A percentile compares a stretch with the other conserved stretches of the same genome.
Evolutionary conservation across 1,140 invertebrate species (phyloP).

Genomic region (Drosophila seguyi): DNA sequence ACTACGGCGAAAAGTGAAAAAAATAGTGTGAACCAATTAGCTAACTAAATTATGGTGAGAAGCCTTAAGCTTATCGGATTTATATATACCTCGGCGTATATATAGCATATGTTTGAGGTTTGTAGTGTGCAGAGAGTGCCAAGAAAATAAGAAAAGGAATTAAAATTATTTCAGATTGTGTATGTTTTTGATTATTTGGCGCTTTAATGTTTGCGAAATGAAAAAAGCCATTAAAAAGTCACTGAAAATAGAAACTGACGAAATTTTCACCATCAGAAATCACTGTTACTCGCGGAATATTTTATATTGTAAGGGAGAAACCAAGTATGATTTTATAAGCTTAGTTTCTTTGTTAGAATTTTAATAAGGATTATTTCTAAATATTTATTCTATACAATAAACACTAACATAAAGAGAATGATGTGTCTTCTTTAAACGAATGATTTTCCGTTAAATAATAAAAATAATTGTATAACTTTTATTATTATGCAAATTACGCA

Average conservation of each 20-base stretch:
- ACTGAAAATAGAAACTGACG: slow-evolving; percentile 64
- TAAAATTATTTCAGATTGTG: slow-evolving; percentile 18
- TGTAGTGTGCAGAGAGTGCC: slow-evolving; percentile 16
- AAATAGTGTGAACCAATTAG: slow-evolving; percentile 76
- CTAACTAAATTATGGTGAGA: slow-evolving; percentile 66
- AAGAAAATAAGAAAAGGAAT: slow-evolving; percentile 17
- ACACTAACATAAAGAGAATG: not conserved
- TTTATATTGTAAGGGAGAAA: not conserved
- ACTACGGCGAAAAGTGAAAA: slow-evolving; percentile 17
- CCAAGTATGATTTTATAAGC: no score
- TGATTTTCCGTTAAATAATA: not conserved
- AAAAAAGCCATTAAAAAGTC: slow-evolving; percentile 18
- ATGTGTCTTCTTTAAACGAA: not conserved
- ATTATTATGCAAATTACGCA: no score
- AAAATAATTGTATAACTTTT: not conserved
- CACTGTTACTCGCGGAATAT: not conserved
- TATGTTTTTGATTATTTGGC: slow-evolving; percentile 43
- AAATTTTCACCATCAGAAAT: slow-evolving; percentile 24
- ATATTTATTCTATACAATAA: not conserved
- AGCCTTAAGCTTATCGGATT: slow-evolving; percentile 52
- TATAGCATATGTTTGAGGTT: slow-evolving; percentile 36
- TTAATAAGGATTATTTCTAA: no score
- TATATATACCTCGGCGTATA: slow-evolving; percentile 5
- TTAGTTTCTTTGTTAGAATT: no score
- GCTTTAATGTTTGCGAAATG: slow-evolving; percentile 12